These are phyloP conservation scores for Tiaroga cobitis DNA, from an alignment of 2,797 vertebrate genomes.

Conservation along the genomic window DNA sequence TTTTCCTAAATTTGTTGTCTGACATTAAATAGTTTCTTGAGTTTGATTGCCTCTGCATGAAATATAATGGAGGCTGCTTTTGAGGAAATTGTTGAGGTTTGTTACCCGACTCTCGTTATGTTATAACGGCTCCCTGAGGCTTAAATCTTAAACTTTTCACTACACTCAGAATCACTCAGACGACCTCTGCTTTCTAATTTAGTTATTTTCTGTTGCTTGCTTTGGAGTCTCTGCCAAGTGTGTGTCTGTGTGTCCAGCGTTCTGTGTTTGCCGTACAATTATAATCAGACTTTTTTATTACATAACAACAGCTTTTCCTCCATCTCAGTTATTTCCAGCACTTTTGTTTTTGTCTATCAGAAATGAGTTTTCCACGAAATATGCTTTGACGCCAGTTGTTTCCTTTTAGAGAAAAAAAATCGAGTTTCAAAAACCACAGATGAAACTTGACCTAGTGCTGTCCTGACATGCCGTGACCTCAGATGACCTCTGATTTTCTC, in stretches of 20 bases:
- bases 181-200: background rate
- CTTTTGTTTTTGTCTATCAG: conserved; percentile 38
- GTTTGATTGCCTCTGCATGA: background rate
- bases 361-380: conserved; percentile 31
- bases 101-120: background rate
- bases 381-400: background rate
- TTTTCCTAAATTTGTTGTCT: background rate
- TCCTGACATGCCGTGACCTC: conserved; percentile 9
- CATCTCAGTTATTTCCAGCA: conserved; percentile 20
- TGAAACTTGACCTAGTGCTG: conserved; percentile 2
- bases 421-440: background rate
- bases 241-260: background rate
- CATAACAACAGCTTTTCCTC: background rate
- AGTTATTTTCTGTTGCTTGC: background rate
- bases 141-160: conserved; percentile 3
- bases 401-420: conserved; percentile 13
- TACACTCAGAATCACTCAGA: background rate
- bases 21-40: background rate
- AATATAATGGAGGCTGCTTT: background rate
- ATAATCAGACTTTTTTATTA: conserved; percentile 24
- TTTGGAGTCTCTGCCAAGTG: background rate
- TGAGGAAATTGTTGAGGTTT: conserved; percentile 1
- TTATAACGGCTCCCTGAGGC: background rate
- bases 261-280: conserved; percentile 7
- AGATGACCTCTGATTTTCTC: background rate